A percentile compares a stretch with the other conserved stretches of the same genome.
Conservation (phyloP, 2,888 invertebrate genomes). For the Tipula unca region DNA sequence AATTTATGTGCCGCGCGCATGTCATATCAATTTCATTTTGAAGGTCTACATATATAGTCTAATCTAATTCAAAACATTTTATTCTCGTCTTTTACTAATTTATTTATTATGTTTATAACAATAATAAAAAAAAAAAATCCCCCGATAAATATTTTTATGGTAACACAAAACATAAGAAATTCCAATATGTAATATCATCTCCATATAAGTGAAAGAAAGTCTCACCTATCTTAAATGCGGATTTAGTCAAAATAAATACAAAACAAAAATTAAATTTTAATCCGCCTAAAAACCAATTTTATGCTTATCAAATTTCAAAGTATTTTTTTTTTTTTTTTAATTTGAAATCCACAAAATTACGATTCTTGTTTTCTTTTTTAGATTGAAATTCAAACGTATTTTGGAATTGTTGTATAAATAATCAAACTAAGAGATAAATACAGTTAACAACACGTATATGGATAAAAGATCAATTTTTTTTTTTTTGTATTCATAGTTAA, state of each 20-base stretch:
- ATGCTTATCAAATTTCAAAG: slow-evolving; percentile 9
- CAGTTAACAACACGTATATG: not conserved
- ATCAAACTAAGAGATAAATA: not conserved
- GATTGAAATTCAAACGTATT: not conserved
- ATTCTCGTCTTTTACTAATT: not conserved
- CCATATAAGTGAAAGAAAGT: not conserved
- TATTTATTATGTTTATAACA: not conserved
- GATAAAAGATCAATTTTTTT: not conserved
- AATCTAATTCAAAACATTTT: not conserved
- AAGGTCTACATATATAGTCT: no score
- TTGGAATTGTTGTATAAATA: no score
- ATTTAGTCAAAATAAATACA: not conserved
- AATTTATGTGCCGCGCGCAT: not conserved
- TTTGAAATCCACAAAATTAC: not conserved
- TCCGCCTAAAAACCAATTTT: slow-evolving; percentile 8
- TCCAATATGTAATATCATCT: slow-evolving; percentile 8
- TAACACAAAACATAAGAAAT: not conserved
- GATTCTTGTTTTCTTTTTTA: not conserved
- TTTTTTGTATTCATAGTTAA: not conserved
- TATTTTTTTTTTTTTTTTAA: not conserved
- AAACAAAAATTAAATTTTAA: not conserved
- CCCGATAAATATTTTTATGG: not conserved
- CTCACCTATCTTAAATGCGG: slow-evolving; percentile 8
- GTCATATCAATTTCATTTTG: not conserved
- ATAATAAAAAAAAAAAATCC: not conserved